These are phyloP conservation scores for Gryllus bimaculatus DNA, from an alignment of 1,140 invertebrate genomes.

Conservation along the genomic window DNA sequence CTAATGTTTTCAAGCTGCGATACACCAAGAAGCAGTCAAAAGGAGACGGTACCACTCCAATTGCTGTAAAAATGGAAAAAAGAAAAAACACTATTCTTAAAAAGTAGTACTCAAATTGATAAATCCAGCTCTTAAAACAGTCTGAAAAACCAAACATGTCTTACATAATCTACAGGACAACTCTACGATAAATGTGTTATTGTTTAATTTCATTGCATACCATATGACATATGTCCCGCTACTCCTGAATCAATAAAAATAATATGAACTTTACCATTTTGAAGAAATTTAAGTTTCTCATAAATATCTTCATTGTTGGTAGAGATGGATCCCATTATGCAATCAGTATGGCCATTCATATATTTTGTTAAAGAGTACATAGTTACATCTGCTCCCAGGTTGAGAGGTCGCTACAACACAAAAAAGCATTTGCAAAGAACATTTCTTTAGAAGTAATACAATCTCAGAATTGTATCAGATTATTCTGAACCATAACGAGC, in stretches of 20 bases:
- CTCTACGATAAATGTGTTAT: background rate
- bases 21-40: conserved; percentile 94
- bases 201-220: background rate
- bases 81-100: no score
- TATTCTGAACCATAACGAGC: background rate
- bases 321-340: conserved; percentile 88
- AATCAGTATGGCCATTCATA: conserved; percentile 96
- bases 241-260: background rate
- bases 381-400: conserved; percentile 84
- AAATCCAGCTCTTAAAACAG: no score
- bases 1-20: conserved; percentile 88
- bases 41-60: conserved; percentile 88
- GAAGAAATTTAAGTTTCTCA: conserved; percentile 68
- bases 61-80: conserved; percentile 40
- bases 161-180: background rate
- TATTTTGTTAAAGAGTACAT: conserved; percentile 96
- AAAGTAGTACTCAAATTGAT: no score
- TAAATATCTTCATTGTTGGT: conserved; percentile 64
- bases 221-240: background rate
- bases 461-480: background rate
- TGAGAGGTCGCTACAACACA: conserved; percentile 61
- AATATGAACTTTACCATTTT: conserved; percentile 63
- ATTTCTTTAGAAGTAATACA: background rate
- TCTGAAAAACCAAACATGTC: background rate
- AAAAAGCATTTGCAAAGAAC: background rate